Conservation (phyloP, 2,888 invertebrate species). For the Dolomedes plantarius region DNA sequence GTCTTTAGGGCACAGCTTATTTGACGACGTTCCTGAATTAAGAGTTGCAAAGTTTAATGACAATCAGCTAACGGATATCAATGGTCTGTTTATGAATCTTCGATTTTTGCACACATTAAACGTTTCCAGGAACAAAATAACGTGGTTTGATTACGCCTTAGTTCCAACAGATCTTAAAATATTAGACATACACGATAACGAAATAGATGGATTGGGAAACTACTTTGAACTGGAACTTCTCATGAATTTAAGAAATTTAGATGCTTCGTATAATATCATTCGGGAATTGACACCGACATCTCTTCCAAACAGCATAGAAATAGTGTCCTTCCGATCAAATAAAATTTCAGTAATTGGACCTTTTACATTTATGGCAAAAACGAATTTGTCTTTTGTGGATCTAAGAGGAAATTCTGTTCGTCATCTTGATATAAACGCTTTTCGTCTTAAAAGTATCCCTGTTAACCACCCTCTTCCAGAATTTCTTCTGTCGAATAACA, state of each 20-base stretch:
- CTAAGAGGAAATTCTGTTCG: slow-evolving; percentile 94
- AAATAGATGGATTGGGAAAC: slow-evolving; percentile 87
- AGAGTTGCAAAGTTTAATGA: slow-evolving; percentile 92
- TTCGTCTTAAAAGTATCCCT: slow-evolving; percentile 87
- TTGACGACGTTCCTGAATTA: slow-evolving; percentile 84
- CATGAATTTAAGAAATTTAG: slow-evolving; percentile 87
- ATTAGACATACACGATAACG: slow-evolving; percentile 93
- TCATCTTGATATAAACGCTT: slow-evolving; percentile 91
- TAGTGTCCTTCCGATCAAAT: slow-evolving; percentile 93
- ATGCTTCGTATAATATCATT: slow-evolving; percentile 92
- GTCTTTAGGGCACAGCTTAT: slow-evolving; percentile 87
- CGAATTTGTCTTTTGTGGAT: slow-evolving; percentile 91
- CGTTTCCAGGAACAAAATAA: slow-evolving; percentile 91
- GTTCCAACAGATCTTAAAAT: slow-evolving; percentile 90
- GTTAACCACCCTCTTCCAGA: slow-evolving; percentile 84
- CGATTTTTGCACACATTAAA: slow-evolving; percentile 91
- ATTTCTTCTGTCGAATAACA: slow-evolving; percentile 90
- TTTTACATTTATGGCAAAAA: slow-evolving; percentile 91
- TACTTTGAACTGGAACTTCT: slow-evolving; percentile 89
- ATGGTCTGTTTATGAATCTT: slow-evolving; percentile 88
- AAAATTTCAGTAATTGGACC: slow-evolving; percentile 89
- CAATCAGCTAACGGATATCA: slow-evolving; percentile 88
- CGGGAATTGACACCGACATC: slow-evolving; percentile 86
- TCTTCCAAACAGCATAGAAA: slow-evolving; percentile 89
- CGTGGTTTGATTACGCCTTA: slow-evolving; percentile 91